These are phyloP conservation scores for Diprion similis DNA, from an alignment of 1,140 invertebrate species.

Conservation along the genomic window DNA sequence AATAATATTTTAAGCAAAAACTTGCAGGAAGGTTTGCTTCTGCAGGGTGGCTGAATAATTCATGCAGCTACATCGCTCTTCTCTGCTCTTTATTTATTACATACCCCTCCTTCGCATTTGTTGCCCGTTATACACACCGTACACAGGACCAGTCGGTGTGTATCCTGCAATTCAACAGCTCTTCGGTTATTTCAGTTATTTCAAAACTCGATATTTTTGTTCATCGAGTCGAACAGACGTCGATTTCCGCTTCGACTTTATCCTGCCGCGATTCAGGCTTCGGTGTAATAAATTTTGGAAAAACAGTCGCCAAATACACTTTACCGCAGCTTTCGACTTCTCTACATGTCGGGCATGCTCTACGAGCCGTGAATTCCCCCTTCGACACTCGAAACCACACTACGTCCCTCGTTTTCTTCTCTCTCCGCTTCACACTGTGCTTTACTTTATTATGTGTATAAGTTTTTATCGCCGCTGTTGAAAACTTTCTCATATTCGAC, in stretches of 20 bases:
- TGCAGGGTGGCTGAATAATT: background rate
- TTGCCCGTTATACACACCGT: background rate
- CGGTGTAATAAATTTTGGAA: background rate
- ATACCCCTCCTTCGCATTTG: background rate
- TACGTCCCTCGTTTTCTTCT: no score
- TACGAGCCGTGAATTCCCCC: no score
- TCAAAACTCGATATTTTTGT: background rate
- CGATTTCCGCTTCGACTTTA: background rate
- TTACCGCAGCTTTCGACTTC: no score
- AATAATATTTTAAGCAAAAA: conserved; percentile 1
- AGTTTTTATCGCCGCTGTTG: no score
- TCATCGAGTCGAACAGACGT: conserved; percentile 1
- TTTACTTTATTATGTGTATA: no score
- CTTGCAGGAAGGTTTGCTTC: background rate
- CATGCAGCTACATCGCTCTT: background rate
- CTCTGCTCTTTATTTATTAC: background rate
- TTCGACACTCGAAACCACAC: no score
- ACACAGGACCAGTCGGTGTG: background rate
- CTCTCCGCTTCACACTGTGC: no score
- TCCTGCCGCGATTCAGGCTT: background rate
- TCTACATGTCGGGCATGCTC: no score
- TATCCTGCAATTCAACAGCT: background rate
- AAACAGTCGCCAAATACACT: no score
- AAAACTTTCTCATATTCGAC: no score
- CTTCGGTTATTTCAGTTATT: background rate